A percentile compares a stretch with the other conserved stretches of the same genome.
These are phyloP conservation scores for Scomberomorus guttatus DNA, from an alignment of 2,797 vertebrate species.

Conservation along the genomic window DNA sequence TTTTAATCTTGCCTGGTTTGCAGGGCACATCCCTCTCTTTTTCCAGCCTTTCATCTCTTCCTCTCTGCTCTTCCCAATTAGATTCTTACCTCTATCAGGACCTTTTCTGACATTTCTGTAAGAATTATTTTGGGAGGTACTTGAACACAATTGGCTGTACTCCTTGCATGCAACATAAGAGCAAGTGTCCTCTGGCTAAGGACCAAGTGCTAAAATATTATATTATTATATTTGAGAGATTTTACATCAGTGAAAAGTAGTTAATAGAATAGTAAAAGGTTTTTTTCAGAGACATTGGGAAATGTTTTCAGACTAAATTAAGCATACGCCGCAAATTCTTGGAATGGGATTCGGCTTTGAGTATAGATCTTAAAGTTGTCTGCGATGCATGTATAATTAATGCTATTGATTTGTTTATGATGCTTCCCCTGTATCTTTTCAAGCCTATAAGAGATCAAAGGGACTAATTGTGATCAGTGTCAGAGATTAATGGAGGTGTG, in stretches of 20 bases:
- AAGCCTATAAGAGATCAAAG: slow-evolving; percentile 78
- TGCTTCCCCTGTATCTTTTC: slow-evolving; percentile 68
- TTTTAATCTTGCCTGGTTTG: slow-evolving; percentile 69
- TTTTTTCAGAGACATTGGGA: slow-evolving; percentile 29
- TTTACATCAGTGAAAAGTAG: slow-evolving; percentile 12
- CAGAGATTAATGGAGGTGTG: slow-evolving; percentile 85
- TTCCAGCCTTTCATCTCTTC: slow-evolving; percentile 69
- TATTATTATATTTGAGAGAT: slow-evolving; percentile 22
- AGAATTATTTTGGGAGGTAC: slow-evolving; percentile 18
- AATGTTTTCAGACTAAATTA: slow-evolving; percentile 40
- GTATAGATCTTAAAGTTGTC: slow-evolving; percentile 64
- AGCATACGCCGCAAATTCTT: slow-evolving; percentile 43
- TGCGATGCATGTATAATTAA: slow-evolving; percentile 80
- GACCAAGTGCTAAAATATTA: slow-evolving; percentile 20
- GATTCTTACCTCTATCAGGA: slow-evolving; percentile 52
- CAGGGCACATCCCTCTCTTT: slow-evolving; percentile 25
- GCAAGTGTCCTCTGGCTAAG: slow-evolving; percentile 21
- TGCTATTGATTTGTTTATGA: slow-evolving; percentile 82
- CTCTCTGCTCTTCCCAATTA: slow-evolving; percentile 70
- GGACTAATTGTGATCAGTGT: slow-evolving; percentile 86
- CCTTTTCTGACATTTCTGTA: slow-evolving; percentile 53
- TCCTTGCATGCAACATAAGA: slow-evolving; percentile 14
- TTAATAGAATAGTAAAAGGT: background rate
- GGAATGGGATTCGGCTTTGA: slow-evolving; percentile 54
- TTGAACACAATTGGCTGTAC: slow-evolving; percentile 11